Conservation (phyloP, 2,113 vertebrate genomes). For the Emydura subglobosa region DNA sequence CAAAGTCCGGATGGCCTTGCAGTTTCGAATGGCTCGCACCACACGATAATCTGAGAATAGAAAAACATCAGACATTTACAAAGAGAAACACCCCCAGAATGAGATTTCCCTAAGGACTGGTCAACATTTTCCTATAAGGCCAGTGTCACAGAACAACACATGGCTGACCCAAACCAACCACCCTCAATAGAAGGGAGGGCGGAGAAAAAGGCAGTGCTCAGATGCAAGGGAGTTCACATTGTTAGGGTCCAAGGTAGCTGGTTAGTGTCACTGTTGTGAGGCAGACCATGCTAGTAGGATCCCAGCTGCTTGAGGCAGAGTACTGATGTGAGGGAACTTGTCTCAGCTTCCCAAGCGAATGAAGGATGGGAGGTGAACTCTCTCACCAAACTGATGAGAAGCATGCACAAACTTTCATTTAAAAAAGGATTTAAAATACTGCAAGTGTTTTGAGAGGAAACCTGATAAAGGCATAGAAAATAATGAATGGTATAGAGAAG, state of each 20-base stretch:
- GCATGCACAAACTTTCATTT: not conserved
- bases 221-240: not conserved
- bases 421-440: not conserved
- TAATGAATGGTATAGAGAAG: not conserved
- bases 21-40: slow-evolving; percentile 83
- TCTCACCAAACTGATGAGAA: not conserved
- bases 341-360: not conserved
- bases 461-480: not conserved
- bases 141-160: not conserved
- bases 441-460: not conserved
- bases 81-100: not conserved
- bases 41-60: slow-evolving; percentile 79
- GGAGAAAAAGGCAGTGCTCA: not conserved
- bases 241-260: not conserved
- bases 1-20: slow-evolving; percentile 77
- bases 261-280: not conserved
- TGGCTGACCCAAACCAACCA: not conserved
- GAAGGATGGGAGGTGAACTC: not conserved
- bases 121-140: not conserved
- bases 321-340: not conserved
- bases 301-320: not conserved
- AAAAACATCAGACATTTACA: not conserved
- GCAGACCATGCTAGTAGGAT: accelerated
- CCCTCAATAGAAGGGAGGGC: not conserved
- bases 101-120: not conserved